A percentile compares a stretch with the other conserved stretches of the same genome.
phyloP scores from a whole-genome alignment of 2,888 invertebrate genomes.

The Stenchaetothrips biformis region DNA sequence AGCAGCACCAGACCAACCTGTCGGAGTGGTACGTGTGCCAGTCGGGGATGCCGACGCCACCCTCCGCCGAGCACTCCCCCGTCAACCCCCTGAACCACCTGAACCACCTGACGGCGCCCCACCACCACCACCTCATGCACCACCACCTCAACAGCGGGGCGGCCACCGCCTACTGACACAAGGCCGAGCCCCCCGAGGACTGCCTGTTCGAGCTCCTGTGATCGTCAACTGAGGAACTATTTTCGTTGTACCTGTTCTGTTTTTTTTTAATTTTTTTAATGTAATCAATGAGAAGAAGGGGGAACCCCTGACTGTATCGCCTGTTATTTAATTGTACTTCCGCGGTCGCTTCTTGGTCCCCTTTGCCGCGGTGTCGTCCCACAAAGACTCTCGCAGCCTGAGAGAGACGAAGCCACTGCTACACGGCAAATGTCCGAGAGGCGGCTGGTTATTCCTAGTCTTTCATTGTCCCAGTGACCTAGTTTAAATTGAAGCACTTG shows the following conservation, averaged over 20 bases:
- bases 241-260: slow-evolving; percentile 23
- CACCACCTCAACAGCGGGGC: slow-evolving; percentile 60
- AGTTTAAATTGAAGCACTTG: neutral
- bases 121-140: slow-evolving; percentile 61
- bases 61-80: slow-evolving; percentile 53
- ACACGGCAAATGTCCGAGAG: neutral
- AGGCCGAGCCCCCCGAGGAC: slow-evolving; percentile 40
- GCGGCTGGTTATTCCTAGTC: slow-evolving; percentile 6
- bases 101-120: slow-evolving; percentile 41
- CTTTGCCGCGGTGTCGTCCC: neutral
- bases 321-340: slow-evolving; percentile 16
- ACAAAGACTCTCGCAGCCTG: neutral
- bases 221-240: neutral
- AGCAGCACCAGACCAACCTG: slow-evolving; percentile 54
- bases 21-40: slow-evolving; percentile 80
- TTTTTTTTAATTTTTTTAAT: neutral
- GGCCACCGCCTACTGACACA: slow-evolving; percentile 63
- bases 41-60: slow-evolving; percentile 32
- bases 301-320: neutral
- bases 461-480: neutral
- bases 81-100: slow-evolving; percentile 55
- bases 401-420: neutral
- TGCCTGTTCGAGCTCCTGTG: slow-evolving; percentile 19
- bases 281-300: neutral
- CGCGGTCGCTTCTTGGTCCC: neutral